Evolutionary conservation across 2,888 invertebrate genomes (phyloP).

Genomic region (Silvanus unidentatus): DNA sequence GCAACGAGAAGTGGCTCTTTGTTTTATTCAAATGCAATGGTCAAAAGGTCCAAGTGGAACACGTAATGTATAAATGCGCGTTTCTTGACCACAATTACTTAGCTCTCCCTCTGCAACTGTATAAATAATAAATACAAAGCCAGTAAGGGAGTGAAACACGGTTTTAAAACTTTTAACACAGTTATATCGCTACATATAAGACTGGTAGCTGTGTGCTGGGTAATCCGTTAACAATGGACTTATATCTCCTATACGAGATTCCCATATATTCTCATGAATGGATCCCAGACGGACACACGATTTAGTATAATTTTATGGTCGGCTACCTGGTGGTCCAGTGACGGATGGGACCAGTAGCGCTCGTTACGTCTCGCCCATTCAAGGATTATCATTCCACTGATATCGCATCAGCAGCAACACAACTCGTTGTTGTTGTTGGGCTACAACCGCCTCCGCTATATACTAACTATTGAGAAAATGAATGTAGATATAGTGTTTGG

Average conservation of each 20-base stretch:
- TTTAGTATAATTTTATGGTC: slow-evolving; percentile 47
- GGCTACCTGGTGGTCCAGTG: slow-evolving; percentile 45
- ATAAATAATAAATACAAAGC: too few relatives aligned
- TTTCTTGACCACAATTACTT: too few relatives aligned
- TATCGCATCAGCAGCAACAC: slow-evolving; percentile 32
- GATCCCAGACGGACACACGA: slow-evolving; percentile 41
- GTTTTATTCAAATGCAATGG: too few relatives aligned
- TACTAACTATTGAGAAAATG: neutral
- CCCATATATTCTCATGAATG: slow-evolving; percentile 44
- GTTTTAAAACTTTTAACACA: too few relatives aligned
- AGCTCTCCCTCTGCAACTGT: too few relatives aligned
- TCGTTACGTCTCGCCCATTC: slow-evolving; percentile 42
- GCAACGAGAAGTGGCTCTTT: too few relatives aligned
- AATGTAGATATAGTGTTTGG: neutral
- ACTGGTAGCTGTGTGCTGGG: slow-evolving; percentile 40
- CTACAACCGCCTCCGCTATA: slow-evolving; percentile 29
- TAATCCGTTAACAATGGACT: slow-evolving; percentile 44
- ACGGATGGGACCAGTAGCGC: slow-evolving; percentile 44
- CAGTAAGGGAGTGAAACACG: too few relatives aligned
- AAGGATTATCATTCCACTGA: slow-evolving; percentile 42
- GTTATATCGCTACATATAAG: slow-evolving; percentile 23
- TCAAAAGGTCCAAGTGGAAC: too few relatives aligned
- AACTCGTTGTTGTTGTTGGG: neutral
- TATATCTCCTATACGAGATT: slow-evolving; percentile 43
- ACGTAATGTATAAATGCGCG: too few relatives aligned